Percentiles rank a stretch among this genome's conserved stretches.
These are phyloP conservation scores for Malaclemys terrapin DNA, from an alignment of 2,113 vertebrate species.

Conservation along the genomic window DNA sequence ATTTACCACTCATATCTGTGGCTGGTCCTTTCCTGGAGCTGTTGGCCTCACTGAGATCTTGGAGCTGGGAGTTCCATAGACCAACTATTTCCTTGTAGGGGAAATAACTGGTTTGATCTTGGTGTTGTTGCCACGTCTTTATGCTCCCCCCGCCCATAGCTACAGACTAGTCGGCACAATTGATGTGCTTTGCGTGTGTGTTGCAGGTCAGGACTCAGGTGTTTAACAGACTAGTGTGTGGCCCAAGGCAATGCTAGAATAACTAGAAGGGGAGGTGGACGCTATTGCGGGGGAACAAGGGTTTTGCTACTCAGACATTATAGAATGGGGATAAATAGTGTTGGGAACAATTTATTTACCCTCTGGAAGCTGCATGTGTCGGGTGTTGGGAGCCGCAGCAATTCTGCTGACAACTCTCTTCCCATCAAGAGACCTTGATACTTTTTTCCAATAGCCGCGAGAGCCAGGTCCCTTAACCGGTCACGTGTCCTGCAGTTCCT, in stretches of 20 bases:
- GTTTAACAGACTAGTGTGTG: not conserved
- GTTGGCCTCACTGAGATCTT: not conserved
- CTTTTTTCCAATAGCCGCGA: not conserved
- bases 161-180: not conserved
- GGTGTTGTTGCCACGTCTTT: not conserved
- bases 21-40: not conserved
- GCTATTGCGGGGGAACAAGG: not conserved
- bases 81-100: not conserved
- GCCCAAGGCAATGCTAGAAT: not conserved
- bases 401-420: not conserved
- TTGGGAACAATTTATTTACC: not conserved
- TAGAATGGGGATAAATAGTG: not conserved
- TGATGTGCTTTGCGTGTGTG: not conserved
- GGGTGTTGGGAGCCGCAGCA: not conserved
- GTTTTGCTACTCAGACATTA: not conserved
- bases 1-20: not conserved
- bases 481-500: not conserved
- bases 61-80: not conserved
- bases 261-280: not conserved
- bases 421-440: not conserved
- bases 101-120: not conserved
- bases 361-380: not conserved
- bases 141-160: not conserved
- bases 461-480: not conserved
- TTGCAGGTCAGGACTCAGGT: not conserved